These are phyloP conservation scores for Melanargia galathea DNA, from an alignment of 2,888 invertebrate genomes.

Conservation along the genomic window DNA sequence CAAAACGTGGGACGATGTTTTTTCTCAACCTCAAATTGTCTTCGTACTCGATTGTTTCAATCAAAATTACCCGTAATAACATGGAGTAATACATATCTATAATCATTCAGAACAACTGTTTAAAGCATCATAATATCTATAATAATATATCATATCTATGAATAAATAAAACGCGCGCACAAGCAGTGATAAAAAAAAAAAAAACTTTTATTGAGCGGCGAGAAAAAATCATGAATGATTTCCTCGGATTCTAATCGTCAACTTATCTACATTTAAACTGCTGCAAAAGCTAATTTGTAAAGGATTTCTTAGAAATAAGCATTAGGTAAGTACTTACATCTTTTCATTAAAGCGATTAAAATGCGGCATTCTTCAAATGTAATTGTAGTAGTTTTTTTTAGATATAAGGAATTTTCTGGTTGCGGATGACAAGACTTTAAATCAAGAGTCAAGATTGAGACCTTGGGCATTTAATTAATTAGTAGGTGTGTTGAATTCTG, in stretches of 20 bases:
- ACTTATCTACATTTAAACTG: constrained; percentile 16
- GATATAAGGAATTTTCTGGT: not conserved
- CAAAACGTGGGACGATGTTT: constrained; percentile 47
- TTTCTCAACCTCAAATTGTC: constrained; percentile 49
- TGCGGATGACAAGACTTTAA: not conserved
- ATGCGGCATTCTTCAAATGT: not conserved
- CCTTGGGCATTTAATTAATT: constrained; percentile 16
- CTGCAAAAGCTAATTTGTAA: constrained; percentile 6
- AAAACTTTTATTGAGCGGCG: constrained; percentile 35
- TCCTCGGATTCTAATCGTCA: constrained; percentile 27
- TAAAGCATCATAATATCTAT: constrained; percentile 63
- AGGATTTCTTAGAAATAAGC: constrained; percentile 2
- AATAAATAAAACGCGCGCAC: constrained; percentile 52
- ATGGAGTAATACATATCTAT: constrained; percentile 49
- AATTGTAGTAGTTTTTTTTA: not conserved
- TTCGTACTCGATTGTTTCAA: constrained; percentile 58
- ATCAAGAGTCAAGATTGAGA: not conserved
- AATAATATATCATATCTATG: constrained; percentile 54
- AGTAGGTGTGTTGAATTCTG: constrained; percentile 17
- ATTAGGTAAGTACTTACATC: not conserved
- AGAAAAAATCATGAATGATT: constrained; percentile 36
- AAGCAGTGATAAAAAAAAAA: constrained; percentile 44
- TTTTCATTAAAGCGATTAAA: not conserved
- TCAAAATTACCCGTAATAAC: constrained; percentile 64
- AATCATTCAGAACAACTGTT: constrained; percentile 50